Evolutionary conservation across 2,888 invertebrate species (phyloP).

Genomic region (Tipula confusa): DNA sequence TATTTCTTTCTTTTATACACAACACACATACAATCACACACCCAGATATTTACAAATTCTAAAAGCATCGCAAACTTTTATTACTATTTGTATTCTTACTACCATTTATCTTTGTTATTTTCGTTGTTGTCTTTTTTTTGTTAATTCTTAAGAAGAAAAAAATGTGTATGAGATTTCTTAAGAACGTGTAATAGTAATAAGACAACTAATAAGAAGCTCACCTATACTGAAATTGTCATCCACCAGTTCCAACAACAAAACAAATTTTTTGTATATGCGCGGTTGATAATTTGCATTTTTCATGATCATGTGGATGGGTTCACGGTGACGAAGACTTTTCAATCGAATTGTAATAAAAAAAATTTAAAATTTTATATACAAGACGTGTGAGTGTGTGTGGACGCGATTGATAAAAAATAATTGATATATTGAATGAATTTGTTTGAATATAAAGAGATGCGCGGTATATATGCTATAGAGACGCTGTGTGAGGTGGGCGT

Average conservation of each 20-base stretch:
- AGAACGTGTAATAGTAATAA: not conserved
- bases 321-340: not conserved
- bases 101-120: constrained; percentile 3
- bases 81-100: constrained; percentile 6
- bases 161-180: not conserved
- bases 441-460: not conserved
- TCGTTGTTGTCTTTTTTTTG: not conserved
- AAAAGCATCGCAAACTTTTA: constrained; percentile 17
- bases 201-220: not conserved
- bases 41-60: constrained; percentile 16
- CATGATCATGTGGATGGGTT: constrained; percentile 25
- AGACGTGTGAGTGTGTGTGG: not conserved
- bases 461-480: not conserved
- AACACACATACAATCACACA: too few species aligned
- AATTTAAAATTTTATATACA: not conserved
- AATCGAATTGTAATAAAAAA: not conserved
- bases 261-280: not conserved
- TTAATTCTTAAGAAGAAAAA: not conserved
- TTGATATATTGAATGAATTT: not conserved
- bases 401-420: not conserved
- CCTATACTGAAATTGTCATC: not conserved
- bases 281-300: not conserved
- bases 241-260: not conserved
- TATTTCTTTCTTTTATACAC: not conserved
- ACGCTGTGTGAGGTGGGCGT: not conserved